A percentile compares a stretch with the other conserved stretches of the same genome.
Evolutionary conservation across 2,797 vertebrate genomes (phyloP).

Genomic region (Dryobates pubescens): DNA sequence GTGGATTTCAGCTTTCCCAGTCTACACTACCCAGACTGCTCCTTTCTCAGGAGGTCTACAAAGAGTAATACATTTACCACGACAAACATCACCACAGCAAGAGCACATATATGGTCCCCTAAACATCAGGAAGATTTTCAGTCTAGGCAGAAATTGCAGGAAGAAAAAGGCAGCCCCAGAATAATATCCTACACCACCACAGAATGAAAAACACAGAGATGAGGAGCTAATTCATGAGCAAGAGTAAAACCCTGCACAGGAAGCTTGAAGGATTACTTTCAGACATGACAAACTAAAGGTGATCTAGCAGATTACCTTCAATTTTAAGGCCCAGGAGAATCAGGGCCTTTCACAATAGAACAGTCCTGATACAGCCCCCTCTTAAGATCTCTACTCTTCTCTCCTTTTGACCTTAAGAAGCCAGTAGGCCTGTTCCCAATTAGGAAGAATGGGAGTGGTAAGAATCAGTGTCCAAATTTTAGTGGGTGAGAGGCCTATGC

Average conservation of each 20-base stretch:
- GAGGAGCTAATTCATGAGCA: neutral
- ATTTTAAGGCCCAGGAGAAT: neutral
- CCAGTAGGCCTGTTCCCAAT: neutral
- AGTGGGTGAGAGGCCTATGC: neutral
- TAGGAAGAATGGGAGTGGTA: neutral
- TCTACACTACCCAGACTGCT: neutral
- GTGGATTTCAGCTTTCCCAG: neutral
- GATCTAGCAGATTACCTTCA: neutral
- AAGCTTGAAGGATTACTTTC: neutral
- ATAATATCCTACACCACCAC: neutral
- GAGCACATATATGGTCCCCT: rapidly evolving
- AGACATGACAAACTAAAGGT: neutral
- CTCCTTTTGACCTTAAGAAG: neutral
- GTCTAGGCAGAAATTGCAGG: neutral
- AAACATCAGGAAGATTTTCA: neutral
- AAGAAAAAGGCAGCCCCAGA: neutral
- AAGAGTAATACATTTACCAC: neutral
- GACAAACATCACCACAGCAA: neutral
- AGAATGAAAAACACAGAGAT: neutral
- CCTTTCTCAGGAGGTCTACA: neutral
- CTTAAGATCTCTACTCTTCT: neutral
- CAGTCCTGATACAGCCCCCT: neutral
- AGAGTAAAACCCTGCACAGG: neutral
- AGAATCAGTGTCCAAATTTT: neutral
- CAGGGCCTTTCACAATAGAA: neutral